Conservation (phyloP, 1,140 invertebrate genomes). For the Alviniconcha marisindica region DNA sequence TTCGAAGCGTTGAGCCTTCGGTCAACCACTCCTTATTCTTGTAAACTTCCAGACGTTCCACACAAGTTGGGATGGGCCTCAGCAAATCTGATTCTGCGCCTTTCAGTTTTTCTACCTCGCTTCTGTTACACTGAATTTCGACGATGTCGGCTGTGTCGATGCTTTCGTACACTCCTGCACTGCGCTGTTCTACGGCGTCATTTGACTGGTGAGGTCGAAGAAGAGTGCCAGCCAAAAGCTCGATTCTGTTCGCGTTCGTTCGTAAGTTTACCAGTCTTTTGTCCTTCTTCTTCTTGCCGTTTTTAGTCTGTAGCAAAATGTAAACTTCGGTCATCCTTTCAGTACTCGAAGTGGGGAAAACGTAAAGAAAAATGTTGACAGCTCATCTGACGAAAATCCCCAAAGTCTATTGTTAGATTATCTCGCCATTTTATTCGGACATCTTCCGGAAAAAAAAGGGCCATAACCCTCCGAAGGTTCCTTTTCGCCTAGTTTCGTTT, state of each 20-base stretch:
- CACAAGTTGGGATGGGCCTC: slow-evolving; percentile 64
- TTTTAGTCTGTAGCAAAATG: slow-evolving; percentile 58
- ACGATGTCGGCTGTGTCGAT: slow-evolving; percentile 59
- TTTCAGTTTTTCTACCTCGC: slow-evolving; percentile 53
- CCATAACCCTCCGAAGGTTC: background rate
- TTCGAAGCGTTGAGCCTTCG: slow-evolving; percentile 58
- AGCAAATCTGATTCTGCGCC: slow-evolving; percentile 53
- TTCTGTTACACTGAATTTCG: slow-evolving; percentile 53
- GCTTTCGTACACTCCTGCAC: slow-evolving; percentile 53
- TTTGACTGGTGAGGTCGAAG: slow-evolving; percentile 44
- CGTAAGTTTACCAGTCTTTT: slow-evolving; percentile 49
- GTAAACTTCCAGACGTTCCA: slow-evolving; percentile 65
- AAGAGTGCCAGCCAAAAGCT: slow-evolving; percentile 64
- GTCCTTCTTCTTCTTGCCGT: slow-evolving; percentile 63
- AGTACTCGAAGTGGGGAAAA: background rate
- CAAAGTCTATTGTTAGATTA: slow-evolving; percentile 14
- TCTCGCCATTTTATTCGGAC: slow-evolving; percentile 23
- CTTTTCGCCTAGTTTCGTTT: background rate
- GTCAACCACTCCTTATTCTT: slow-evolving; percentile 63
- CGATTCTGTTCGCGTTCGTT: slow-evolving; percentile 45
- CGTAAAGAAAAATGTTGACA: slow-evolving; percentile 14
- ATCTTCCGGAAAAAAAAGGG: slow-evolving; percentile 26
- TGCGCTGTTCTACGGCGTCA: slow-evolving; percentile 18
- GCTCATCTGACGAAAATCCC: slow-evolving; percentile 33
- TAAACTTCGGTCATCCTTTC: slow-evolving; percentile 41